Conservation (phyloP, 2,888 invertebrate genomes). For the Ophion costatus region DNA sequence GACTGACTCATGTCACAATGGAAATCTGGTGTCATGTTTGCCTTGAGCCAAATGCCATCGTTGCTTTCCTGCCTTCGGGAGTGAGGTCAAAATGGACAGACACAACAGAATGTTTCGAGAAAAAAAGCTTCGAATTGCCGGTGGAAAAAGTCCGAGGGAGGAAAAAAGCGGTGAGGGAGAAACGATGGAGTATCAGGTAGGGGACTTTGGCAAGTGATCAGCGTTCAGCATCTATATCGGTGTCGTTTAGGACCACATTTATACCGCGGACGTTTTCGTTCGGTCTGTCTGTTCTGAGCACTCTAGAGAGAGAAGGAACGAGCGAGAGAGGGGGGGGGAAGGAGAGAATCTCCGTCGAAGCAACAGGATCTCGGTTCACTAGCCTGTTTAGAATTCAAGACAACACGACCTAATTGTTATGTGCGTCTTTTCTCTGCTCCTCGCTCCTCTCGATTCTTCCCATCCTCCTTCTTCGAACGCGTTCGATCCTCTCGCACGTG, state of each 20-base stretch:
- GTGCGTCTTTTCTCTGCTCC: constrained; percentile 72
- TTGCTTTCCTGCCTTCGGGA: no score
- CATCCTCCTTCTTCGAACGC: constrained; percentile 53
- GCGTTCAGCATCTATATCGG: constrained; percentile 80
- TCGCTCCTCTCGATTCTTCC: constrained; percentile 59
- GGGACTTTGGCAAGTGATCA: constrained; percentile 81
- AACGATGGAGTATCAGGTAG: constrained; percentile 64
- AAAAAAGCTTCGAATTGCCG: not conserved
- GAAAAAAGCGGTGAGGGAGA: constrained; percentile 62
- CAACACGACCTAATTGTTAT: constrained; percentile 83
- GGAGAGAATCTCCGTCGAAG: constrained; percentile 28
- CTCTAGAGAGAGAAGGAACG: constrained; percentile 5
- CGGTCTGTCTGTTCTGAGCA: constrained; percentile 33
- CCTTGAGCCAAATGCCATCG: not conserved
- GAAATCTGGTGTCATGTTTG: not conserved
- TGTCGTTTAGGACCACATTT: constrained; percentile 82
- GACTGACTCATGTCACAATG: not conserved
- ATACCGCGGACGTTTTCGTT: constrained; percentile 70
- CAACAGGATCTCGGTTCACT: constrained; percentile 78
- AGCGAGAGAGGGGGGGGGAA: not conserved
- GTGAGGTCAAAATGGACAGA: not conserved
- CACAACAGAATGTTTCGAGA: not conserved
- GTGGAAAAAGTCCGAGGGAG: constrained; percentile 20
- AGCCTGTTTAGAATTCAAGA: constrained; percentile 83
- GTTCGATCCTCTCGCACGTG: constrained; percentile 59